Base-by-base conservation (phyloP, 2,797 vertebrate species). In the Xerus rutilus region DNA sequence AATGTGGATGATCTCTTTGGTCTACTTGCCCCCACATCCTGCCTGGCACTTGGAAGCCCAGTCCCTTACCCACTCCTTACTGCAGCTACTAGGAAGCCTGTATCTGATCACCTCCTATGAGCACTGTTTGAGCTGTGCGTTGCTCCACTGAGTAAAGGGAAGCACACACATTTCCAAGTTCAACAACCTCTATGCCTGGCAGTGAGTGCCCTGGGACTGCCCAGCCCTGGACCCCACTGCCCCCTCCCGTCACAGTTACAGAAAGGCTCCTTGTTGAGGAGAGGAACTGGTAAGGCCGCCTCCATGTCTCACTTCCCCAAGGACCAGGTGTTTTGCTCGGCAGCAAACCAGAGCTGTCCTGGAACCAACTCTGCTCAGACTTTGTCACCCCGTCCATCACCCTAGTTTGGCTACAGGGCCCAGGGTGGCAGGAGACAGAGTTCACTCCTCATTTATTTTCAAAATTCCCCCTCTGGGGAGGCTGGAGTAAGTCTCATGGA, bases 261-360 rank as follows among this genome's bases (percentile, higher is more conserved):
- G 94, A 97, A 96, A 97, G 95, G 35, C 94, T 96, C 84, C 97
- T 98, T 97, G 97, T 98, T 93, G 64, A 78, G n/a, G 62, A 95
- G 87, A 94, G 91, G 47, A 88, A 54, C 70, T 94, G 54, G 92
- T 64, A 57, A 86, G 91, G 92, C 94, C n/a, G 14, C 67, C 70
- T 89, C 77, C 65, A 32, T 3, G 59, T 86, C 83, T 84, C 7
- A 0, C 73, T 94, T 74, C 52, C 93, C 87, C n/a, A 82, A 89
- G 91, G 93, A 32, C 97, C 97, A 98, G 97, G 93, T 98, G 96
- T 92, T 97, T 89, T 92, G 81, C 93, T 96, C 94, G 7, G 93
- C 87, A 96, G 86, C 92, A 94, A 94, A 95, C 94, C 96, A 92
- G 81, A 72, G 76, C 76, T 93, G 93, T 97, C 96, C 92, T 95